A percentile compares a stretch with the other conserved stretches of the same genome.
These are phyloP conservation scores for Volucella bombylans DNA, from an alignment of 2,888 invertebrate species.

Conservation along the genomic window DNA sequence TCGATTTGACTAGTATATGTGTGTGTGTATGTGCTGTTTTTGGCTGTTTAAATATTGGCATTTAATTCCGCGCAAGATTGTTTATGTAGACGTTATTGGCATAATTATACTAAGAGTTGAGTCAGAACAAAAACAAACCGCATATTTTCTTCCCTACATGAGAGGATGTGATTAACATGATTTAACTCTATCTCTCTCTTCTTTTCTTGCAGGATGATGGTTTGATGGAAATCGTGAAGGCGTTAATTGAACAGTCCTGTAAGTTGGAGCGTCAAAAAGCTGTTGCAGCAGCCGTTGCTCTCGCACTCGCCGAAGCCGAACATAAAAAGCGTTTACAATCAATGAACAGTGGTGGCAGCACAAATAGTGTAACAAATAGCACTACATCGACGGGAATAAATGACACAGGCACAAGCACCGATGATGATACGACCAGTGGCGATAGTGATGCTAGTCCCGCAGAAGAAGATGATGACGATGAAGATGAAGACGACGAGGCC, in stretches of 20 bases:
- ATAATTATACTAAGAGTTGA: neutral
- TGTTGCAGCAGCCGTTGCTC: constrained; percentile 78
- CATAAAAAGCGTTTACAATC: constrained; percentile 70
- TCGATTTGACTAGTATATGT: constrained; percentile 8
- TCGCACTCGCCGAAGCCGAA: constrained; percentile 74
- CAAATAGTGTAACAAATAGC: constrained; percentile 36
- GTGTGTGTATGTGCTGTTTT: neutral
- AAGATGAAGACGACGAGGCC: constrained; percentile 78
- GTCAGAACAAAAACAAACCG: neutral
- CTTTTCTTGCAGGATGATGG: constrained; percentile 84
- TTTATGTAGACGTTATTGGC: constrained; percentile 19
- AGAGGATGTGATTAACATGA: no score
- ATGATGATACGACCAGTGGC: constrained; percentile 65
- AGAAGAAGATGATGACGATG: constrained; percentile 68
- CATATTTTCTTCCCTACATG: no score
- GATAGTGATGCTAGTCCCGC: constrained; percentile 74
- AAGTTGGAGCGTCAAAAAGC: constrained; percentile 79
- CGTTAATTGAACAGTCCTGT: constrained; percentile 87
- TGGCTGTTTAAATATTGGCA: constrained; percentile 33
- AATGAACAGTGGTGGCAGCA: constrained; percentile 14
- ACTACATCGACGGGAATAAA: constrained; percentile 37
- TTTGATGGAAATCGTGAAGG: constrained; percentile 88
- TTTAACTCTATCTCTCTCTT: neutral
- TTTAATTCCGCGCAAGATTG: constrained; percentile 16
- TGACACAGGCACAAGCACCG: constrained; percentile 55